Conservation (phyloP, 92 coral and sea anemone species). For the Galaxea fascicularis region DNA sequence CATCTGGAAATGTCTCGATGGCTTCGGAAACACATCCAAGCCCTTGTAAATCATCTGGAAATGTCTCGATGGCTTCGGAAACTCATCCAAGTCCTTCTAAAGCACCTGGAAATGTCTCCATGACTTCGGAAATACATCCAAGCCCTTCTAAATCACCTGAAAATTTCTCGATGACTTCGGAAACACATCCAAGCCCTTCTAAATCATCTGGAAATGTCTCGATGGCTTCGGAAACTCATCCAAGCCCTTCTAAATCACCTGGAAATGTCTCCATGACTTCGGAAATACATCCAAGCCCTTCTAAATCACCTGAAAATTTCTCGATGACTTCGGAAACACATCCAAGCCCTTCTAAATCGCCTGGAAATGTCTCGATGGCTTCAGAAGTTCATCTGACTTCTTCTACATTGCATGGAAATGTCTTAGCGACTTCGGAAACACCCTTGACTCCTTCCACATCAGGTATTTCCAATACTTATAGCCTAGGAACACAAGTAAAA, state of each 20-base stretch:
- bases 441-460: no score
- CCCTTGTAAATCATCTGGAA: constrained; percentile 1
- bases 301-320: no score
- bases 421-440: neutral
- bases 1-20: neutral
- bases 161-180: no score
- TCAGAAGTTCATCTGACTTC: neutral
- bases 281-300: no score
- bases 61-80: constrained; percentile 15
- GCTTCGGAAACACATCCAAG: no score
- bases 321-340: no score
- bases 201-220: constrained; percentile 5
- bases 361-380: neutral
- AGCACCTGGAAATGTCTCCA: constrained; percentile 7
- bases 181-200: no score
- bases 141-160: no score
- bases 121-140: no score
- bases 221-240: constrained; percentile 4
- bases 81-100: neutral
- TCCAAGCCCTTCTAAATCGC: no score
- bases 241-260: neutral
- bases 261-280: neutral
- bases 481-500: no score
- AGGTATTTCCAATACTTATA: no score
- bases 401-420: neutral